Evolutionary conservation across 2,113 vertebrate genomes (phyloP).

Genomic region (Tapirus terrestris): DNA sequence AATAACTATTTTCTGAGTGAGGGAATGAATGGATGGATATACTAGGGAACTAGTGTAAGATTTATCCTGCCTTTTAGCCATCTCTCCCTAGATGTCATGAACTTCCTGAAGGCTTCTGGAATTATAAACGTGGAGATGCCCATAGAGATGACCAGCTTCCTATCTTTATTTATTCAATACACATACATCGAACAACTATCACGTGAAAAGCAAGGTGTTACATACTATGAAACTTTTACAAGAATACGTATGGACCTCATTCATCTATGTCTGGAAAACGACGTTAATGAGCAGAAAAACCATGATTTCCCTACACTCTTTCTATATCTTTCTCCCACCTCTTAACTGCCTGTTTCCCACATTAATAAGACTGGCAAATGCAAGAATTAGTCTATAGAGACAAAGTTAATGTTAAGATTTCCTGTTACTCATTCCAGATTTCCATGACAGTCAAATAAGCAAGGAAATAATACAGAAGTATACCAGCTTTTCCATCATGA

Average conservation of each 20-base stretch:
- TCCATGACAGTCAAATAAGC: conserved; percentile 61
- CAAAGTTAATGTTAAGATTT: conserved; percentile 50
- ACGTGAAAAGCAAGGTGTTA: background rate
- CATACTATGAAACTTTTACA: background rate
- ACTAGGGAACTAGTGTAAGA: background rate
- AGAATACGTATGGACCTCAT: background rate
- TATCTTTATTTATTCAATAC: background rate
- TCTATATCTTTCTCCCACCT: background rate
- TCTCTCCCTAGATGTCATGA: background rate
- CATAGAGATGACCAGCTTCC: background rate
- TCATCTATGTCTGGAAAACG: conserved; percentile 11
- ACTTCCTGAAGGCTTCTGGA: background rate
- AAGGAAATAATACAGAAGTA: conserved; percentile 49
- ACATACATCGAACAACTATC: background rate
- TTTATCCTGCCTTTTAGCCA: background rate
- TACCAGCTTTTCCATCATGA: conserved; percentile 28
- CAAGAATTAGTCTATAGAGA: conserved; percentile 2
- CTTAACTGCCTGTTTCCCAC: background rate
- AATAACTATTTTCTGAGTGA: background rate
- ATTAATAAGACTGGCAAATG: background rate
- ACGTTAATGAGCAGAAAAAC: background rate
- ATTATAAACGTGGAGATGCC: background rate
- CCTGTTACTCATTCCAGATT: conserved; percentile 51
- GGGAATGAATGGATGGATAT: background rate
- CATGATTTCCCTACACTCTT: background rate